Evolutionary conservation across 2,888 invertebrate species (phyloP), one percentile per base, ranked within the genome.

Genomic region (Meteorus cinctellus): DNA sequence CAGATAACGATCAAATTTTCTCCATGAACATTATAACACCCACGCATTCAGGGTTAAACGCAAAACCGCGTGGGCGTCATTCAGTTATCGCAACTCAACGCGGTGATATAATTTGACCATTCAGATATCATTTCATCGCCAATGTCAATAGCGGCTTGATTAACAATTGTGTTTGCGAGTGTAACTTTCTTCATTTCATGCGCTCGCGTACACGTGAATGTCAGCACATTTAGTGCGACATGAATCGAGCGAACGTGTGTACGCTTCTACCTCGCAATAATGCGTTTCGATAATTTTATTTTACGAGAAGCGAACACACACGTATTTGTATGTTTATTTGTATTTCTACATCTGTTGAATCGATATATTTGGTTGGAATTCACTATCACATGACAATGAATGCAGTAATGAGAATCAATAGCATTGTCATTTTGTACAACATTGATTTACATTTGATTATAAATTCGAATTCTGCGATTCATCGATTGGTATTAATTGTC

Each of bases 41-140:
- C 60, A 71, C 55, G 65, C 65, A 29, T 66, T 66, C 72, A 34
- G 66, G 67, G 66, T 66, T 66, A 8, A 65, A 41, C 59, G 72
- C 51, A 67, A 67, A 74, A 68, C 67, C 62, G 69, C 73, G 65
- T 55, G n/a, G 34, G 68, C 82, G 81, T 81, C 79, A 81, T 82
- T 80, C 83, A 85, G 86, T 86, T 86, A 86, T 86, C 82, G 81
- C 82, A 80, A 84, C 81, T 84, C 83, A 82, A 48, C 19, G 81
- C 82, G 82, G 83, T 84, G 83, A 83, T 86, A 85, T 55, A 86
- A 85, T 85, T 85, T 79, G 78, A 77, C 78, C 81, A 85, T 85
- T 85, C 85, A 84, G 83, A 84, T 85, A 86, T 85, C 84, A 86
- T 86, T 83, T 82, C 84, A 82, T 80, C 81, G 29, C 19, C 55